phyloP scores from a whole-genome alignment of 2,888 invertebrate genomes.

The Agonopterix alstromeriana region DNA sequence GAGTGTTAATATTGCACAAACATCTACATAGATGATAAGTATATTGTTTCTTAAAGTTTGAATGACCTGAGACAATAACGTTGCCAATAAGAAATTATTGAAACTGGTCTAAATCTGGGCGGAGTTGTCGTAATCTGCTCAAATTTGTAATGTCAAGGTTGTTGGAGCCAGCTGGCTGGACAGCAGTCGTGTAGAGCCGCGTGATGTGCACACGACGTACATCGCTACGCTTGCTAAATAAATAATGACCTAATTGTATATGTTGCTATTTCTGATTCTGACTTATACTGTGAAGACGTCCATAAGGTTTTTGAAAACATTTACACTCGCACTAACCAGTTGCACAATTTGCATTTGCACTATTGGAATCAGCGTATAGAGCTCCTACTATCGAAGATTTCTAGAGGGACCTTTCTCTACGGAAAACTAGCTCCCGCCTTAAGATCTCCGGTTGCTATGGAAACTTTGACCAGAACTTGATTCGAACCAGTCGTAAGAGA shows the following conservation, averaged over 20 bases:
- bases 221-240: slow-evolving; percentile 62
- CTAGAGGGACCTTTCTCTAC: slow-evolving; percentile 56
- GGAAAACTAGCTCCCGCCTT: slow-evolving; percentile 30
- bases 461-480: slow-evolving; percentile 29
- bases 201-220: slow-evolving; percentile 43
- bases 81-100: too few relatives aligned
- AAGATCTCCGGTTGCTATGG: slow-evolving; percentile 34
- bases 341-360: too few relatives aligned
- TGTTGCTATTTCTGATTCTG: slow-evolving; percentile 58
- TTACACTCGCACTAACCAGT: too few relatives aligned
- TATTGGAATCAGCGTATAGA: background rate
- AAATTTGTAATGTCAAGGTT: slow-evolving; percentile 52
- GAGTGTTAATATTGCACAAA: background rate
- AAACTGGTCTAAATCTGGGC: background rate
- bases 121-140: background rate
- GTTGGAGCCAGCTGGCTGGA: slow-evolving; percentile 37
- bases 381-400: slow-evolving; percentile 52
- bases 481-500: slow-evolving; percentile 18
- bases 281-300: slow-evolving; percentile 20
- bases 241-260: slow-evolving; percentile 73
- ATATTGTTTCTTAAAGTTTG: too few relatives aligned
- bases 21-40: too few relatives aligned
- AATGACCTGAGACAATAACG: too few relatives aligned
- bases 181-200: slow-evolving; percentile 36
- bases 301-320: too few relatives aligned